Conservation (phyloP, 2,113 vertebrate species). For the Lichenostomus cassidix region DNA sequence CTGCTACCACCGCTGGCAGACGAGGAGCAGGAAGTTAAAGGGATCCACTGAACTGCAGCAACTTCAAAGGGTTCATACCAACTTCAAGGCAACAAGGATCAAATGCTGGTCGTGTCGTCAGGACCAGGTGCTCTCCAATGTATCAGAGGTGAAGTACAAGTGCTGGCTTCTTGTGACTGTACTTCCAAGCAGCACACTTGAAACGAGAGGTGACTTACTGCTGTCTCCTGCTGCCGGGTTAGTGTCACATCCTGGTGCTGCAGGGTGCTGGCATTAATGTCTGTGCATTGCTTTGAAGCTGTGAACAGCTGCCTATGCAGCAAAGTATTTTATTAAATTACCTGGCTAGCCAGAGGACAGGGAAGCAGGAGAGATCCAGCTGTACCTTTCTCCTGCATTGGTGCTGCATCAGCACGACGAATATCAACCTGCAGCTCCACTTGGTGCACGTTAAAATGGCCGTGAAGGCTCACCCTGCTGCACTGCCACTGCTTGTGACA, state of each 20-base stretch:
- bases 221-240: background rate
- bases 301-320: background rate
- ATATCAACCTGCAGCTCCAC: background rate
- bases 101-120: background rate
- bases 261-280: background rate
- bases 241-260: slow-evolving; percentile 16
- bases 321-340: slow-evolving; percentile 1
- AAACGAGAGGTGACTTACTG: background rate
- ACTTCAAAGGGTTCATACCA: background rate
- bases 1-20: background rate
- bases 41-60: background rate
- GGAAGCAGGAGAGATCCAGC: background rate
- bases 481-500: background rate
- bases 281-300: background rate
- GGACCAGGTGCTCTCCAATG: slow-evolving; percentile 2
- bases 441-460: fast-evolving
- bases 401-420: background rate
- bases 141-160: slow-evolving; percentile 24
- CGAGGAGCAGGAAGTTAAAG: background rate
- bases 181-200: background rate
- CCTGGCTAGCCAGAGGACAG: background rate
- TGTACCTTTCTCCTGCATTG: background rate
- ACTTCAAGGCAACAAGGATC: background rate
- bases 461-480: background rate
- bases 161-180: background rate